Evolutionary conservation across 2,113 vertebrate genomes (phyloP).

Genomic region (Chloropsis hardwickii): DNA sequence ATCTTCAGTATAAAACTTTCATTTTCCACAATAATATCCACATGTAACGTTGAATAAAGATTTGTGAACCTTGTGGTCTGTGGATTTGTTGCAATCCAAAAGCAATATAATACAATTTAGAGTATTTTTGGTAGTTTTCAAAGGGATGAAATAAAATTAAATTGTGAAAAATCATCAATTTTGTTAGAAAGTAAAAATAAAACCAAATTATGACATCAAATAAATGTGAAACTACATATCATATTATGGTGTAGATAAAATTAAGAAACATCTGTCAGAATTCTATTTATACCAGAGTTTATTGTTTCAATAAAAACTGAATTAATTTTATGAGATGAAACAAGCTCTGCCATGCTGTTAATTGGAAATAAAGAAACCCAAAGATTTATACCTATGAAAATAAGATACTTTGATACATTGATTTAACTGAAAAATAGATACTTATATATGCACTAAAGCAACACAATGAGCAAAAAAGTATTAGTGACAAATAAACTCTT

Average conservation of each 20-base stretch:
- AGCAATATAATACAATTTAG: not conserved
- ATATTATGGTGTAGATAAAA: not conserved
- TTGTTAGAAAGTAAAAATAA: not conserved
- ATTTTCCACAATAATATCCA: not conserved
- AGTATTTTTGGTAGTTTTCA: not conserved
- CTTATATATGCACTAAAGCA: not conserved
- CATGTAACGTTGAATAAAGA: not conserved
- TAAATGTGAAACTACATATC: not conserved
- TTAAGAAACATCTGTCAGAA: not conserved
- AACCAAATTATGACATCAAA: not conserved
- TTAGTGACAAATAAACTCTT: not conserved
- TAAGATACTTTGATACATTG: not conserved
- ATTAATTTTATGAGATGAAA: not conserved
- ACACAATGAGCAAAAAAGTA: not conserved
- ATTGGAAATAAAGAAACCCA: not conserved
- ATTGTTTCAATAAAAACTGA: not conserved
- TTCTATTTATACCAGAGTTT: not conserved
- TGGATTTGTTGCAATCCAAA: not conserved
- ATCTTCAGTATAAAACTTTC: not conserved
- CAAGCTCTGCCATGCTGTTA: not conserved
- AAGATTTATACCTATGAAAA: not conserved
- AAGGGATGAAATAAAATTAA: not conserved
- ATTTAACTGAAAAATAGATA: not conserved
- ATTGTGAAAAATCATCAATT: not conserved
- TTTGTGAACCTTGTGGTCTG: not conserved